Base-by-base conservation (phyloP, 2,888 invertebrate species). In the Oxyscelio sp. region DNA sequence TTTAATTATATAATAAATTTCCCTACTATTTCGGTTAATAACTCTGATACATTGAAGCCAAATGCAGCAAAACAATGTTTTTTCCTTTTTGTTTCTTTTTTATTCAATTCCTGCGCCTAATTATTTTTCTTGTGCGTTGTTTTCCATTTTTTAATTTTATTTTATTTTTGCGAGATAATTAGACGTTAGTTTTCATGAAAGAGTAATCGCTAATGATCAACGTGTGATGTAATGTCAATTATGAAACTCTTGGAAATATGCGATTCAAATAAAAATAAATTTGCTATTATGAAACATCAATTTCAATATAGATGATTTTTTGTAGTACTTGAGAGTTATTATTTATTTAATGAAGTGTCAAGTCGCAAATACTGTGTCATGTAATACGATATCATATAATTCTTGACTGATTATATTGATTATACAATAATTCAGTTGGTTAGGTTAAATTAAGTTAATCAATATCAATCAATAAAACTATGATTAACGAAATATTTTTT, bases 221-320 rank as follows among this genome's bases (percentile, higher is more conserved):
- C 38, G 65, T 40, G 34, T 80, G 79, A 80, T 58, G 79, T 66
- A 80, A 80, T 58, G 22, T 34, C 58, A 80, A 80, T 80, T 80
- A 80, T 66, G 48, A 80, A 74, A 66, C 78, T 80, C 80, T 58
- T 31, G 52, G 73, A 80, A 80, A 73, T 45, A 38, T 73, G 58
- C 50, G 27, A 65, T 71, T 80, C 52, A 22, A 45, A 66, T 66
- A 52, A 73, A 73, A 61, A 52, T 78, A 59, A 59, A 78, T 68
- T 63, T 74, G 66, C 59, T 59, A 74, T 80, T 73, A 80, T 59
- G 73, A 73, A 80, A 80, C 80, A 59, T 22, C 66, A 52, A 73
- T 80, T 59, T 58, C 73, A 80, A 80, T 58, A 65, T 65, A 27
- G 45, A 27, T 22, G 34, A 38, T 77, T 65, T 74, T 75, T 68